These are phyloP conservation scores for Leptinotarsa lineolata DNA, from an alignment of 1,140 invertebrate species.

Conservation along the genomic window DNA sequence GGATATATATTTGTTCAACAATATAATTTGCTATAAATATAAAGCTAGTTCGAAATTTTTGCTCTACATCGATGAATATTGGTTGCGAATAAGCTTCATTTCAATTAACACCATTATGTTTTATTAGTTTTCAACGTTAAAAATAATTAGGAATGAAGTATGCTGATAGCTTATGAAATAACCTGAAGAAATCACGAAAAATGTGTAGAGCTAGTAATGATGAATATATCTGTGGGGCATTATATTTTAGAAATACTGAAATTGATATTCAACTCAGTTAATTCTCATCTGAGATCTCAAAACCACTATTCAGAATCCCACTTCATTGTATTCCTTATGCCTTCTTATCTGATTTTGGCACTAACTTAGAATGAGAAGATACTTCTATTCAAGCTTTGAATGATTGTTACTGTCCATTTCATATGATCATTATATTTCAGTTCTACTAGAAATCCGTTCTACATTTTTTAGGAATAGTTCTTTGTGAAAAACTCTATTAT, in stretches of 20 bases:
- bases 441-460: background rate
- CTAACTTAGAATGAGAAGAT: slow-evolving; percentile 4
- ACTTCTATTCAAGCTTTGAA: slow-evolving; percentile 19
- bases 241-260: background rate
- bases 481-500: slow-evolving; percentile 9
- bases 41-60: too few species aligned
- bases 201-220: background rate
- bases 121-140: too few species aligned
- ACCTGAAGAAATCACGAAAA: too few species aligned
- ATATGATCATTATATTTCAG: slow-evolving; percentile 12
- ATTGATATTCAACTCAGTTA: background rate
- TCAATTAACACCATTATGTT: too few species aligned
- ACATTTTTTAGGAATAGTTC: slow-evolving; percentile 4
- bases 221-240: background rate
- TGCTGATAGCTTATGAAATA: too few species aligned
- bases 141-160: too few species aligned
- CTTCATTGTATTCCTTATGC: background rate
- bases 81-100: too few species aligned
- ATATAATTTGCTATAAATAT: too few species aligned
- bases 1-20: too few species aligned
- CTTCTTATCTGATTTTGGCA: slow-evolving; percentile 23
- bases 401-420: slow-evolving; percentile 25
- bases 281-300: background rate
- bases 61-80: too few species aligned
- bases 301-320: background rate